Evolutionary conservation across 2,113 vertebrate species (phyloP).

Genomic region (Anolis carolinensis): DNA sequence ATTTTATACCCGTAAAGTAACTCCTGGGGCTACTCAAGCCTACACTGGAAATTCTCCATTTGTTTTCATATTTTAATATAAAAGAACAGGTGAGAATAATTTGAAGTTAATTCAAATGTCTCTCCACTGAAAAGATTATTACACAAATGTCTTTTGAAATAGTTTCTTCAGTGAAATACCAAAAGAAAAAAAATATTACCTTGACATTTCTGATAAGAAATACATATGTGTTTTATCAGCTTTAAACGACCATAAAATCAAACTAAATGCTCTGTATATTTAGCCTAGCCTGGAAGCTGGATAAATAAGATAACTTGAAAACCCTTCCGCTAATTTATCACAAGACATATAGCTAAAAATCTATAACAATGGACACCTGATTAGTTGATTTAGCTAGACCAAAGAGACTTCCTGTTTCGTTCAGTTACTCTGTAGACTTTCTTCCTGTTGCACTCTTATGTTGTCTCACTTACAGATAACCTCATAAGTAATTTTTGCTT

Average conservation of each 20-base stretch:
- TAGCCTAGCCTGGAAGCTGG: conserved; percentile 47
- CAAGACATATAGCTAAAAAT: conserved; percentile 52
- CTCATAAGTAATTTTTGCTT: conserved; percentile 24
- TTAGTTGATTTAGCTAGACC: conserved; percentile 37
- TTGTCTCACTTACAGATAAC: conserved; percentile 30
- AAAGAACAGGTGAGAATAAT: not conserved
- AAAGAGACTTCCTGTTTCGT: conserved; percentile 41
- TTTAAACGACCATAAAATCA: conserved; percentile 55
- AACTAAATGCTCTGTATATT: conserved; percentile 28
- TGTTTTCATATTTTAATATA: not conserved
- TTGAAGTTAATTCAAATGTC: not conserved
- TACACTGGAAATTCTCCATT: not conserved
- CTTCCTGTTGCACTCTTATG: conserved; percentile 26
- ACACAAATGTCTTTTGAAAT: not conserved
- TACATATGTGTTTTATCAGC: conserved; percentile 49
- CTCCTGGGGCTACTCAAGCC: not conserved
- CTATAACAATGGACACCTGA: conserved; percentile 41
- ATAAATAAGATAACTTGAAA: conserved; percentile 60
- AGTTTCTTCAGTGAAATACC: not conserved
- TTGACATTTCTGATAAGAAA: conserved; percentile 54
- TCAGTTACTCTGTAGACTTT: conserved; percentile 31
- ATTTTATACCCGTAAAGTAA: not conserved
- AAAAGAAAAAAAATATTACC: conserved; percentile 40
- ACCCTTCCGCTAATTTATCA: conserved; percentile 39
- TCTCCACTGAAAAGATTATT: not conserved